Conservation (phyloP, 2,113 vertebrate species). For the Tetrao urogallus region DNA sequence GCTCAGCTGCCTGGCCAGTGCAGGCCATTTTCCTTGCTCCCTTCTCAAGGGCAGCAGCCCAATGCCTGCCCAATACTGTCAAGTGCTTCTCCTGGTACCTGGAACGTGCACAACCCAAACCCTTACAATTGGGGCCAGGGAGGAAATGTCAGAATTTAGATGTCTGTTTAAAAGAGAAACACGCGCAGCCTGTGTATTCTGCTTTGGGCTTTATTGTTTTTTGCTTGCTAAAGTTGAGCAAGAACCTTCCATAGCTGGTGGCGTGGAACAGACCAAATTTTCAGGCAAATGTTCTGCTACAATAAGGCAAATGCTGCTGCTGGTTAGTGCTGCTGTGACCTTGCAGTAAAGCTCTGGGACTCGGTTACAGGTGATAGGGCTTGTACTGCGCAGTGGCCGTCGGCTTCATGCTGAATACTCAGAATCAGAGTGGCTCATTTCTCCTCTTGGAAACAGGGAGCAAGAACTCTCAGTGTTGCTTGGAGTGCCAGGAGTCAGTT, state of each 20-base stretch:
- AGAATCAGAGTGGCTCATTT: not conserved
- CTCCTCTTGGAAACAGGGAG: not conserved
- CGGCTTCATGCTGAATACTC: not conserved
- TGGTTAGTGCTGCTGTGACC: not conserved
- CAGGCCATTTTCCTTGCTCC: not conserved
- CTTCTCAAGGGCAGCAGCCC: not conserved
- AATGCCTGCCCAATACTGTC: not conserved
- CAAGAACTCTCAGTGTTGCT: not conserved
- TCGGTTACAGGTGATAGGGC: not conserved
- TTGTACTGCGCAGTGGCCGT: not conserved
- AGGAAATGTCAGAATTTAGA: not conserved
- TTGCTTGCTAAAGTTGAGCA: not conserved
- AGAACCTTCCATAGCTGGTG: not conserved
- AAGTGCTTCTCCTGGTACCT: not conserved
- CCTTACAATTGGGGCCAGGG: not conserved
- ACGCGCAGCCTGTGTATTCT: not conserved
- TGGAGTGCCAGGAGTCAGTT: not conserved
- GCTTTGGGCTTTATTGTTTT: constrained; percentile 46
- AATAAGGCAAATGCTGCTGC: not conserved
- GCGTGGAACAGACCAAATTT: not conserved
- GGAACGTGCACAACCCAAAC: not conserved
- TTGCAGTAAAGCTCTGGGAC: accelerated
- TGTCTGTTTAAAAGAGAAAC: constrained; percentile 9
- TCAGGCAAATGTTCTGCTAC: not conserved
- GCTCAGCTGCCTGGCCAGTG: not conserved